These are phyloP conservation scores for Calyptomena viridis DNA, from an alignment of 2,113 vertebrate genomes.

Conservation along the genomic window DNA sequence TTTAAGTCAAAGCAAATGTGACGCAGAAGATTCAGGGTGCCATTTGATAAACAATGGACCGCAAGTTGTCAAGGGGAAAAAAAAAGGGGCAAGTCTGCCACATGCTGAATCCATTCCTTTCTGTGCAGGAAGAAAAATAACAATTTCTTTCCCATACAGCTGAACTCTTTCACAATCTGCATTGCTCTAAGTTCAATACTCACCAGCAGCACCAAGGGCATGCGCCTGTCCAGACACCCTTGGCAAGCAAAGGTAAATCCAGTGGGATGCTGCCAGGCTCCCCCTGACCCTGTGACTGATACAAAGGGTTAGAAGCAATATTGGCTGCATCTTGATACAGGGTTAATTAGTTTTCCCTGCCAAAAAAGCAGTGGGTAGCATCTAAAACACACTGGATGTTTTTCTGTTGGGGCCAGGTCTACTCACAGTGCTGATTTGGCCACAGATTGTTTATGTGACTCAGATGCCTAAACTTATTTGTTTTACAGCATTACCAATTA, in stretches of 20 bases:
- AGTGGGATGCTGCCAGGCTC: not conserved
- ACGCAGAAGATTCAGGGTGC: not conserved
- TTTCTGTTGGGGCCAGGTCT: not conserved
- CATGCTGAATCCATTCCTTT: constrained; percentile 28
- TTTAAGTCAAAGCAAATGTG: constrained; percentile 5
- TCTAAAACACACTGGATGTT: not conserved
- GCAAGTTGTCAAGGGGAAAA: not conserved
- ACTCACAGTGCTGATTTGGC: not conserved
- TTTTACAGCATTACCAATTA: constrained; percentile 59
- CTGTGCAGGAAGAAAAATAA: constrained; percentile 33
- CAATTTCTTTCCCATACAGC: not conserved
- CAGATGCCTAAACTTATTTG: constrained; percentile 43
- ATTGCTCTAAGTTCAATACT: not conserved
- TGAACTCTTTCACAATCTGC: constrained; percentile 18
- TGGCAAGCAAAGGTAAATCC: not conserved
- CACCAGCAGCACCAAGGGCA: not conserved
- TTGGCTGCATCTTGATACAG: not conserved
- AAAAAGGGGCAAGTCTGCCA: not conserved
- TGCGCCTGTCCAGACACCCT: accelerated
- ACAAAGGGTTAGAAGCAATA: not conserved
- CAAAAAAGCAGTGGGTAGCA: not conserved
- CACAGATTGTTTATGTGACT: constrained; percentile 11
- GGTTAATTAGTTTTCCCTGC: not conserved
- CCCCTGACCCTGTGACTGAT: not conserved
- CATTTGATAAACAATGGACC: constrained; percentile 29